Conservation (phyloP, 1,140 invertebrate species). For the Nebria ingens region DNA sequence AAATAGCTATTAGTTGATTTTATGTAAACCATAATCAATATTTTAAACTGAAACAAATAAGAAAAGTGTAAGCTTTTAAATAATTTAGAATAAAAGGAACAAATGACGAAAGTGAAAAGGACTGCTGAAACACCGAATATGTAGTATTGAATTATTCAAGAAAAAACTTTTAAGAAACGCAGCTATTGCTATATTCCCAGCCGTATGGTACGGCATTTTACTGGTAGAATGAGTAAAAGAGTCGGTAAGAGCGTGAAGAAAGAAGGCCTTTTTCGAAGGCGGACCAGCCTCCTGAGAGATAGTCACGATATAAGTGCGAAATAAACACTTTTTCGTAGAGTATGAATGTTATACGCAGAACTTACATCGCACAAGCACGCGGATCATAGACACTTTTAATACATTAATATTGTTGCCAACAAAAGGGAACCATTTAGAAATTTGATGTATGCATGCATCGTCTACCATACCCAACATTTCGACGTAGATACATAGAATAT, state of each 20-base stretch:
- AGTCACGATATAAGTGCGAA: not conserved
- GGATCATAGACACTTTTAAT: too few species aligned
- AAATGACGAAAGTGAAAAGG: not conserved
- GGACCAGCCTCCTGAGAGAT: not conserved
- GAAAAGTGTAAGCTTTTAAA: not conserved
- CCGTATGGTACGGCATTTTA: not conserved
- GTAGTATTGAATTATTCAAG: constrained; percentile 3
- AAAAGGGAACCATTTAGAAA: too few species aligned
- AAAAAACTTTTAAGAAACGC: constrained; percentile 3
- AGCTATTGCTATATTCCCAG: constrained; percentile 7
- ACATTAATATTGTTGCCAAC: too few species aligned
- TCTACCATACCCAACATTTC: too few species aligned
- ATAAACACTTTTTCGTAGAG: constrained; percentile 9
- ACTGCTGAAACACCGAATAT: constrained; percentile 5
- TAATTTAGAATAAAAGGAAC: not conserved
- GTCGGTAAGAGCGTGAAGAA: not conserved
- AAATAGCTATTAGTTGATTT: too few species aligned
- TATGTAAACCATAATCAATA: not conserved
- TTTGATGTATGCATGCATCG: too few species aligned
- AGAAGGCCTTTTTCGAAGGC: not conserved
- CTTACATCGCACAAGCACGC: too few species aligned
- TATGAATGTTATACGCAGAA: too few species aligned
- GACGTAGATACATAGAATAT: too few species aligned
- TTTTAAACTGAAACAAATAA: not conserved
- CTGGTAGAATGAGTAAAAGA: too few species aligned